A percentile compares a stretch with the other conserved stretches of the same genome.
These are phyloP conservation scores for Vicugna pacos DNA, from an alignment of 2,113 vertebrate species.

Conservation along the genomic window DNA sequence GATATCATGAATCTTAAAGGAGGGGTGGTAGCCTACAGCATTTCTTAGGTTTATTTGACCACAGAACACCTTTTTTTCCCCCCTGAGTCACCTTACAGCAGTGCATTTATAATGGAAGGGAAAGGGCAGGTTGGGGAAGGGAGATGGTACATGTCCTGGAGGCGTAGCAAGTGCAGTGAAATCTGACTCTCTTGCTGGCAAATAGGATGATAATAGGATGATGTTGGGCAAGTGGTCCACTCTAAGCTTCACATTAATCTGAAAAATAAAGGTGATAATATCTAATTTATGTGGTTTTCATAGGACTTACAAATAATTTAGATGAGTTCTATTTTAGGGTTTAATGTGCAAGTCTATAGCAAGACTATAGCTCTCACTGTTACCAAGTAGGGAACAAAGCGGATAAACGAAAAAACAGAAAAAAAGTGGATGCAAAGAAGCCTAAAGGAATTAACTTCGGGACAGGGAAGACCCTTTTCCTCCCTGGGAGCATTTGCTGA, in stretches of 20 bases:
- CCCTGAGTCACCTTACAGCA: not conserved
- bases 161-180: not conserved
- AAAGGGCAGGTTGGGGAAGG: not conserved
- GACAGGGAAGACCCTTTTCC: not conserved
- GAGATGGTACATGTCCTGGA: not conserved
- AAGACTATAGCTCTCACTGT: not conserved
- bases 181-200: not conserved
- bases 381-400: not conserved
- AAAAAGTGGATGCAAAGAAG: not conserved
- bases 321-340: not conserved
- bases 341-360: not conserved
- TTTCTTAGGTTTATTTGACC: not conserved
- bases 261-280: not conserved
- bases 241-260: not conserved
- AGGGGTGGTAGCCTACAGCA: not conserved
- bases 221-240: not conserved
- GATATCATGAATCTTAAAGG: not conserved
- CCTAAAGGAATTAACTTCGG: not conserved
- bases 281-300: not conserved
- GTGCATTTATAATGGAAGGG: not conserved
- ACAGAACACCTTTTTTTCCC: not conserved
- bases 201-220: not conserved
- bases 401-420: not conserved
- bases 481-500: not conserved
- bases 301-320: not conserved